Conservation (phyloP, 2,113 vertebrate genomes). For the Notechis scutatus region DNA sequence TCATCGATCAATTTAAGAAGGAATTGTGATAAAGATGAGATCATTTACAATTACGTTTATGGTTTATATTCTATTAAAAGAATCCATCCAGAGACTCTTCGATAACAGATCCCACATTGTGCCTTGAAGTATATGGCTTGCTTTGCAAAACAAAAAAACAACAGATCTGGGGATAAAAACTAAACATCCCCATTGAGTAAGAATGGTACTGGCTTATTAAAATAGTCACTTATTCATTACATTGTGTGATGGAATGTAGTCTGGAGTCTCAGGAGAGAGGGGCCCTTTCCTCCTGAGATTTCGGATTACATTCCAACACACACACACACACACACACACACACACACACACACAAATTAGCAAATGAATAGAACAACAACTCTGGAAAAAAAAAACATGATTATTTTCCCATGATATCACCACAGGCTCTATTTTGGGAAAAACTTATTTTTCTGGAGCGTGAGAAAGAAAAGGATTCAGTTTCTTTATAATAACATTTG, state of each 20-base stretch:
- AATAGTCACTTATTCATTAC: background rate
- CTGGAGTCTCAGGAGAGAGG: no score
- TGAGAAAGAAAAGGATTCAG: background rate
- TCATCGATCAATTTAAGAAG: background rate
- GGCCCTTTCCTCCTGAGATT: no score
- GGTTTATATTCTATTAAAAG: background rate
- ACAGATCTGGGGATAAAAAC: background rate
- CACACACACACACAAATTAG: background rate
- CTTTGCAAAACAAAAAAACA: background rate
- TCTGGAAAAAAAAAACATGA: background rate
- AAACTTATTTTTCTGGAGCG: background rate
- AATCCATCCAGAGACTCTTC: background rate
- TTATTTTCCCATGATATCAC: background rate
- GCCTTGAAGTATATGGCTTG: background rate
- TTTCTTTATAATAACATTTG: background rate
- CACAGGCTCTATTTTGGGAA: background rate
- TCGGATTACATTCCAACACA: no score
- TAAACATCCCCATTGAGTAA: background rate
- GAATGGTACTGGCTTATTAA: background rate
- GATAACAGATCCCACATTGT: background rate
- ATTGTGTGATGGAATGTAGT: no score
- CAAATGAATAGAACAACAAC: background rate
- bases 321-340: no score
- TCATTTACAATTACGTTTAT: background rate
- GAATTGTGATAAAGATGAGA: background rate